A percentile compares a stretch with the other conserved stretches of the same genome.
phyloP scores from a whole-genome alignment of 2,888 invertebrate species.

The Cantharis nigra region DNA sequence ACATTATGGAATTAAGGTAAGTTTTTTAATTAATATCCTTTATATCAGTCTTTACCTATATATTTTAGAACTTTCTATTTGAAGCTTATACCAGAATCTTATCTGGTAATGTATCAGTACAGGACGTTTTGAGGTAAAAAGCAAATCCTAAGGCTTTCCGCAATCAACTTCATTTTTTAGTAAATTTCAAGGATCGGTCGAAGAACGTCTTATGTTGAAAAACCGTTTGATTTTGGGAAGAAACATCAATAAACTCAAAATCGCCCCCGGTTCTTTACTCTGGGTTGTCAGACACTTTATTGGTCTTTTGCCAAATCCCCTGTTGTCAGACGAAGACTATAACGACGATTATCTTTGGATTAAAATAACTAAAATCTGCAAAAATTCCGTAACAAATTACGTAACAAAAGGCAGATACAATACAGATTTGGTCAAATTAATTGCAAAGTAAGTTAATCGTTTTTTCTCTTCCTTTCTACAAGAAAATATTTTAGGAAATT shows the following conservation, averaged over 20 bases:
- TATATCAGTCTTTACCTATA: no score
- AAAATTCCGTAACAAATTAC: neutral
- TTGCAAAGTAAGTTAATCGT: neutral
- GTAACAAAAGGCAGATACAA: neutral
- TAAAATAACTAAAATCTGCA: constrained; percentile 9
- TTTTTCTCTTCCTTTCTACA: neutral
- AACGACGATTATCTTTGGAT: constrained; percentile 26
- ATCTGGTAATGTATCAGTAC: neutral
- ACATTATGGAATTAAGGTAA: constrained; percentile 33
- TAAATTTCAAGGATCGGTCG: constrained; percentile 5
- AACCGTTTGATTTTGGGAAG: constrained; percentile 21
- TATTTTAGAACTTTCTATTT: neutral
- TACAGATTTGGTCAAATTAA: neutral
- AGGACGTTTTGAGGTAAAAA: constrained; percentile 19
- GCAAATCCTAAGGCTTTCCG: neutral
- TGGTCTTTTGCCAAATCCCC: constrained; percentile 33
- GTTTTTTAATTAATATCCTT: neutral
- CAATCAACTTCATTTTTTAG: neutral
- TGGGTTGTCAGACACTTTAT: constrained; percentile 35
- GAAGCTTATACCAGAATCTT: neutral
- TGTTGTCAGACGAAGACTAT: constrained; percentile 31
- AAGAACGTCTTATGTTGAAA: constrained; percentile 23
- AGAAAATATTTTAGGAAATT: constrained; percentile 26
- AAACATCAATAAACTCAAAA: constrained; percentile 13
- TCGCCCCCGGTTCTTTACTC: constrained; percentile 26